A percentile compares a stretch with the other conserved stretches of the same genome.
phyloP scores from a whole-genome alignment of 2,888 invertebrate species.

The Empis livida region DNA sequence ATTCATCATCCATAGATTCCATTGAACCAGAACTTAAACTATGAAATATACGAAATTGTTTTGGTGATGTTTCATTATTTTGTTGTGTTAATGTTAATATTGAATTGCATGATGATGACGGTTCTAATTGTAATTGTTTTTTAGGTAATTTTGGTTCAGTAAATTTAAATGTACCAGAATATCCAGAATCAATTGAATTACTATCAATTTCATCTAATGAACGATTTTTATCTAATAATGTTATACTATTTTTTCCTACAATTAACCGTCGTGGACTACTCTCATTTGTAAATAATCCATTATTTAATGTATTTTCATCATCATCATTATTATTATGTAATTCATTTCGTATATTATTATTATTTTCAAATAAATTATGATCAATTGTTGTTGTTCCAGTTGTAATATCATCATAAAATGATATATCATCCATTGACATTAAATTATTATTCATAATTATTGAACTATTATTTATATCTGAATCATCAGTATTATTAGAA shows the following conservation, averaged over 20 bases:
- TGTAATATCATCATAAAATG: conserved; percentile 29
- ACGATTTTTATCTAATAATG: conserved; percentile 14
- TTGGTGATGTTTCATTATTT: conserved; percentile 16
- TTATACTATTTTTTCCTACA: conserved; percentile 13
- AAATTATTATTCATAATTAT: conserved; percentile 7
- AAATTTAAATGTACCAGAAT: conserved; percentile 37
- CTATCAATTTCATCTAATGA: conserved; percentile 32
- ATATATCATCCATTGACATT: conserved; percentile 30
- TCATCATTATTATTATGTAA: conserved; percentile 19
- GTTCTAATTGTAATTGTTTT: background rate
- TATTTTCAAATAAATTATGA: conserved; percentile 3
- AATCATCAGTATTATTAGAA: background rate
- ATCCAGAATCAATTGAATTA: conserved; percentile 48
- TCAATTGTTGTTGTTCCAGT: conserved; percentile 13
- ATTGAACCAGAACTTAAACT: conserved; percentile 41
- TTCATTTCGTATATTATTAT: conserved; percentile 8
- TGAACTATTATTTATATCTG: conserved; percentile 11
- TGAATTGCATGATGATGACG: conserved; percentile 2
- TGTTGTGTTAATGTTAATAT: conserved; percentile 9
- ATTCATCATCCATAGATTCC: conserved; percentile 51
- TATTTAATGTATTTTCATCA: conserved; percentile 5
- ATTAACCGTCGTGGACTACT: conserved; percentile 30
- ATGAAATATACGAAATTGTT: conserved; percentile 34
- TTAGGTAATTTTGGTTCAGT: conserved; percentile 32
- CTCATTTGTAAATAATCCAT: conserved; percentile 26